Evolutionary conservation across 2,797 vertebrate species (phyloP).

Genomic region (Chloroceryle inda): DNA sequence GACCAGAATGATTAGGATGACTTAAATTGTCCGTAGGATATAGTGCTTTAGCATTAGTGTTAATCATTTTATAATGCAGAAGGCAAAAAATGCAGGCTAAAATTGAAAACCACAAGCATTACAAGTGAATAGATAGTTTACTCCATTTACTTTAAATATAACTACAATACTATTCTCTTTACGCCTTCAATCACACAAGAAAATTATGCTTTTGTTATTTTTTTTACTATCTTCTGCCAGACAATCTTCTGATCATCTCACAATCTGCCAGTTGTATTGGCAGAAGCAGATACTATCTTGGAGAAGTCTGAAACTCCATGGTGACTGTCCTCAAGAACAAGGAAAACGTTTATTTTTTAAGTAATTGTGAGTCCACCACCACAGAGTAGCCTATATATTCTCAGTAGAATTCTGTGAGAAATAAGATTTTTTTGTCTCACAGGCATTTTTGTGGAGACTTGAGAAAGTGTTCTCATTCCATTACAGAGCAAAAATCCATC

Average conservation of each 20-base stretch:
- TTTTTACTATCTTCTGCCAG: not conserved
- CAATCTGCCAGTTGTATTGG: fast-evolving
- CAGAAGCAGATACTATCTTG: not conserved
- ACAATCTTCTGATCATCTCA: not conserved
- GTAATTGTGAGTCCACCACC: not conserved
- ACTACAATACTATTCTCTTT: not conserved
- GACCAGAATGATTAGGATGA: not conserved
- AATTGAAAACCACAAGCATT: not conserved
- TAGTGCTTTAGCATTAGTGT: not conserved
- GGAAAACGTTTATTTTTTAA: not conserved
- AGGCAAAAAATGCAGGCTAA: not conserved
- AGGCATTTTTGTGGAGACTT: not conserved
- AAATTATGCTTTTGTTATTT: not conserved
- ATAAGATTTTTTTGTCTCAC: not conserved
- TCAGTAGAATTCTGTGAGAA: not conserved
- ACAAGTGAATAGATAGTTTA: not conserved
- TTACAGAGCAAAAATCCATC: not conserved
- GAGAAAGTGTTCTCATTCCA: not conserved
- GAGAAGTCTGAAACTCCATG: not conserved
- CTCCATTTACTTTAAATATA: not conserved
- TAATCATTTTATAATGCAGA: not conserved
- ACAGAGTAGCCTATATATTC: not conserved
- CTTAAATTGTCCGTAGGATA: not conserved
- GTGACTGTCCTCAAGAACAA: not conserved
- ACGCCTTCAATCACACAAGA: not conserved